Evolutionary conservation across 2,113 vertebrate genomes (phyloP), one percentile per base, ranked within the genome.

Genomic region (Anguilla japonica): DNA sequence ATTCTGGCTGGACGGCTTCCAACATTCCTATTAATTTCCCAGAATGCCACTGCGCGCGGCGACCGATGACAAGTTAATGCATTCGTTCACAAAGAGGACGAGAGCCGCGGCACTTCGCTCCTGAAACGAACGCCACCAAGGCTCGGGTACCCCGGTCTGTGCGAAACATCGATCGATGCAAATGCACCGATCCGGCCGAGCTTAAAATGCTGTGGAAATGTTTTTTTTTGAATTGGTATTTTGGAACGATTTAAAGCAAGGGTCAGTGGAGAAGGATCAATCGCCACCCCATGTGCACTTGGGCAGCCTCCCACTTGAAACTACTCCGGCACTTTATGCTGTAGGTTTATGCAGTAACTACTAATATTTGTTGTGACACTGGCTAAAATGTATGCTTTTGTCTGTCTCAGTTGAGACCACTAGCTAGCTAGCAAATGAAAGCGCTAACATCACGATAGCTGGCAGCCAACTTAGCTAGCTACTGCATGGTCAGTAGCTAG

Each of bases 91-190:
- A 13, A 14, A 75, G 71, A 29, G 26, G n/a, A 75, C 29, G n/a
- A 34, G n/a, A 75, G 71, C 26, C 71, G 9, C 63, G 5, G 63
- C 40, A 53, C 29, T 50, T 26, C 57, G 81, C 34, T 83, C 40
- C 20, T 82, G 63, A 9, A 84, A 87, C 7, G 53, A 82, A 41
- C 85, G 46, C 82, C 63, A 26, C 16, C 20, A 79, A n/a, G 84
- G 39, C 34, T 34, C 22, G 60, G 20, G 67, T 87, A 40, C 5
- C 40, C 83, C 63, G 11, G 57, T 9, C 39, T n/a, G 14, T 75
- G 13, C 1, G 46, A 84, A 56, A 22, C 26, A 29, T 85, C 60
- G 71, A 75, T 34, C n/a, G n/a, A 75, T 75, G 71, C 71, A 75
- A 75, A 75, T 34, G 26, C 56, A n/a, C n/a, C 34, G 41, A 34